Percentiles rank a stretch among this genome's conserved stretches.
These are phyloP conservation scores for Leistus spinibarbis DNA, from an alignment of 2,888 invertebrate species.

Conservation along the genomic window DNA sequence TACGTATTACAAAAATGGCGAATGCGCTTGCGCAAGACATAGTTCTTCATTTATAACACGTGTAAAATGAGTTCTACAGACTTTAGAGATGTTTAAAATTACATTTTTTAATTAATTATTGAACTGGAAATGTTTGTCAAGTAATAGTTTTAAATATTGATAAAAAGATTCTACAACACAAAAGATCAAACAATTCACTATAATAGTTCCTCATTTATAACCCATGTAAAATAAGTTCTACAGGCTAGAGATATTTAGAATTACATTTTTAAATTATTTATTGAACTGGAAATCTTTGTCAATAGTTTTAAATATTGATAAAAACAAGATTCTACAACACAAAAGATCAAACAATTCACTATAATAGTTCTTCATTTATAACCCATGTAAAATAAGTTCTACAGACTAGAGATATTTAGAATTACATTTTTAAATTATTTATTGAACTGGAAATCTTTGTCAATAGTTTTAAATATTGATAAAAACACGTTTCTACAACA, in stretches of 20 bases:
- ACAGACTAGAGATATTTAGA: too few relatives aligned
- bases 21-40: too few relatives aligned
- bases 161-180: neutral
- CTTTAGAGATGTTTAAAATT: neutral
- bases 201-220: too few relatives aligned
- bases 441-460: neutral
- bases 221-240: too few relatives aligned
- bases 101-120: neutral
- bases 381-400: too few relatives aligned
- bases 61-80: too few relatives aligned
- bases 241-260: neutral
- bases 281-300: neutral
- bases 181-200: conserved; percentile 22
- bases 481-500: neutral
- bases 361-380: too few relatives aligned
- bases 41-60: too few relatives aligned
- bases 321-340: neutral
- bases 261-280: neutral
- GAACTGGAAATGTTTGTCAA: neutral
- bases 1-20: too few relatives aligned
- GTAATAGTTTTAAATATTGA: neutral
- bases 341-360: conserved; percentile 23
- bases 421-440: neutral
- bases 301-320: neutral
- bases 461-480: neutral